phyloP scores from a whole-genome alignment of 35 echinoderm and acorn worm genomes.

The Eucidaris tribuloides region DNA sequence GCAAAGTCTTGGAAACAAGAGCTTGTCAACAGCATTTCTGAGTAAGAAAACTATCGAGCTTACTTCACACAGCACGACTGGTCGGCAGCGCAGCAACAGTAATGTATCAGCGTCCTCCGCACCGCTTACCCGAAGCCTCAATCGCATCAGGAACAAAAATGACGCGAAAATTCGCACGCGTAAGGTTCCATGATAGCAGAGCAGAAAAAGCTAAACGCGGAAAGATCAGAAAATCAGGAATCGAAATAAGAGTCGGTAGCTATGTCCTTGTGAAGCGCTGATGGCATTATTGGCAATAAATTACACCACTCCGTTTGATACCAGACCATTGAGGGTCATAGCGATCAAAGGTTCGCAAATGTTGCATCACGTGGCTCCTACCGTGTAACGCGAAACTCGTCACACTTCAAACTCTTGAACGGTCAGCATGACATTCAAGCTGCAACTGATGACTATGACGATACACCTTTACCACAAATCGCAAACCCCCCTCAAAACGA shows the following conservation, averaged over 20 bases:
- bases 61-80: slow-evolving; percentile 57
- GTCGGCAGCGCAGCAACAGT: slow-evolving; percentile 34
- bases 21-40: slow-evolving; percentile 49
- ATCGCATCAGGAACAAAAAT: background rate
- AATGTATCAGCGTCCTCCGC: slow-evolving; percentile 43
- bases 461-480: background rate
- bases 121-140: slow-evolving; percentile 6
- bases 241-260: slow-evolving; percentile 29
- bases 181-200: slow-evolving; percentile 38
- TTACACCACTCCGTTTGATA: slow-evolving; percentile 48
- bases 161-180: slow-evolving; percentile 35
- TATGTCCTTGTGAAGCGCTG: slow-evolving; percentile 52
- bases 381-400: slow-evolving; percentile 45
- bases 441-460: background rate
- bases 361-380: slow-evolving; percentile 27
- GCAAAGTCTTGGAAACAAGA: slow-evolving; percentile 59
- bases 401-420: slow-evolving; percentile 37
- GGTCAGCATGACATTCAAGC: background rate
- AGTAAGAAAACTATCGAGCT: slow-evolving; percentile 70
- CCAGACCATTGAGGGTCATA: slow-evolving; percentile 53
- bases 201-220: slow-evolving; percentile 61
- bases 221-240: slow-evolving; percentile 12
- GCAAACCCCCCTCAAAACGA: background rate
- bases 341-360: slow-evolving; percentile 44
- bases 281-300: slow-evolving; percentile 3